phyloP scores from a whole-genome alignment of 2,888 invertebrate species.

The Agriopis aurantiaria region DNA sequence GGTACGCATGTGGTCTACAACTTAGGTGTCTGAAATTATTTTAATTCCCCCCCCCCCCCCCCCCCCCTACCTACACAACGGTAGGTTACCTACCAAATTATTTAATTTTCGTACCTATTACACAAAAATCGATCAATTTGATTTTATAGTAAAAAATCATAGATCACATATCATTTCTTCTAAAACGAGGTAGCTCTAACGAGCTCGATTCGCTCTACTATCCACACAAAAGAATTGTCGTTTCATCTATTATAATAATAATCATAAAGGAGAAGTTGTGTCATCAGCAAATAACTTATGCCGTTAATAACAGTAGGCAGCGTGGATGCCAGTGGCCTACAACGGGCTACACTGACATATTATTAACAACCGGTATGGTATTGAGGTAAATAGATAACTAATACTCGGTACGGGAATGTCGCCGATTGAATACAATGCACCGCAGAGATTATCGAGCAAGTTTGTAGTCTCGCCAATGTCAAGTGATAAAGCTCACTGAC shows the following conservation, averaged over 20 bases:
- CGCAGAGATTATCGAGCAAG: conserved; percentile 27
- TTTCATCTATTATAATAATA: conserved; percentile 48
- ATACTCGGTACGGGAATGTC: conserved; percentile 54
- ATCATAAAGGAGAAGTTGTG: conserved; percentile 55
- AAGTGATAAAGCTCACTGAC: conserved; percentile 11
- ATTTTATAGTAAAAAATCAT: background rate
- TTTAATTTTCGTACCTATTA: background rate
- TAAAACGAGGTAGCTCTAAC: conserved; percentile 30
- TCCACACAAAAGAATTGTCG: conserved; percentile 46
- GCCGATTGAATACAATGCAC: conserved; percentile 57
- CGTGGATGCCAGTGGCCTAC: conserved; percentile 61
- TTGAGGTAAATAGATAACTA: conserved; percentile 69
- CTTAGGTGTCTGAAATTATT: too few relatives aligned
- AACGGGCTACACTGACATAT: conserved; percentile 59
- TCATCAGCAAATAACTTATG: conserved; percentile 68
- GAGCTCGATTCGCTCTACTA: conserved; percentile 41
- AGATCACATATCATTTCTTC: conserved; percentile 13
- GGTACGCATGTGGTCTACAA: too few relatives aligned
- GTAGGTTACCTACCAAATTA: background rate
- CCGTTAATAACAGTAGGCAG: conserved; percentile 77
- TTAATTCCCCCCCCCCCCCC: too few relatives aligned
- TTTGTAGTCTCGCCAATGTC: conserved; percentile 18
- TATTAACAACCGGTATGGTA: conserved; percentile 71
- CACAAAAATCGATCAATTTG: background rate
- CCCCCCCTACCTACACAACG: too few relatives aligned